phyloP scores from a whole-genome alignment of 2,113 vertebrate species.

The Pseudonaja textilis region DNA sequence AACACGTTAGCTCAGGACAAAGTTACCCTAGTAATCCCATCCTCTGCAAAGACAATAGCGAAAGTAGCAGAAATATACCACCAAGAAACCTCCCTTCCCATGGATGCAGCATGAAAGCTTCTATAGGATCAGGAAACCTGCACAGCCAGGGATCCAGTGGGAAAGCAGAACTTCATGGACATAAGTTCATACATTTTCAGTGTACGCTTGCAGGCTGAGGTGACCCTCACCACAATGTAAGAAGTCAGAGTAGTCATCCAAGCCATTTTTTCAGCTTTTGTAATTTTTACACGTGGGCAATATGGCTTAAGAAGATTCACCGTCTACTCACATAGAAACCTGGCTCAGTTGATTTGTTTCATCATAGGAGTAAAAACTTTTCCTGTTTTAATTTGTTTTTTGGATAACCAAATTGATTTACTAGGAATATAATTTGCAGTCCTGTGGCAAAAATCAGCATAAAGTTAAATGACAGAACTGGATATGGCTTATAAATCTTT shows the following conservation, averaged over 20 bases:
- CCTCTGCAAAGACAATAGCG: background rate
- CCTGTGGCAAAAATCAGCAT: background rate
- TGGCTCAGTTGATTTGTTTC: background rate
- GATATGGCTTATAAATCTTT: background rate
- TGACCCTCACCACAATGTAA: background rate
- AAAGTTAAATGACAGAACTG: background rate
- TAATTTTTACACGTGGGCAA: background rate
- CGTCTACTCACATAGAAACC: background rate
- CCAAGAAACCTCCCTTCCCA: background rate
- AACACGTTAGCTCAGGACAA: background rate
- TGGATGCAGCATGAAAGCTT: background rate
- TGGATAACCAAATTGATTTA: background rate
- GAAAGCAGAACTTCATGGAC: background rate
- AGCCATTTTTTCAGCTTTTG: background rate
- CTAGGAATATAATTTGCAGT: background rate
- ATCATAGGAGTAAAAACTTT: background rate
- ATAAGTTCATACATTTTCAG: background rate
- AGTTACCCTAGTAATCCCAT: background rate
- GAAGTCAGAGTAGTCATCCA: background rate
- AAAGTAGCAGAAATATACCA: background rate
- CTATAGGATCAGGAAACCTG: background rate
- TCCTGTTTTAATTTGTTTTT: background rate
- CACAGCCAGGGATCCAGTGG: background rate
- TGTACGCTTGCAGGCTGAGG: background rate
- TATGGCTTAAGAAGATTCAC: background rate